phyloP scores from a whole-genome alignment of 2,113 vertebrate species.

The Cavia aperea region DNA sequence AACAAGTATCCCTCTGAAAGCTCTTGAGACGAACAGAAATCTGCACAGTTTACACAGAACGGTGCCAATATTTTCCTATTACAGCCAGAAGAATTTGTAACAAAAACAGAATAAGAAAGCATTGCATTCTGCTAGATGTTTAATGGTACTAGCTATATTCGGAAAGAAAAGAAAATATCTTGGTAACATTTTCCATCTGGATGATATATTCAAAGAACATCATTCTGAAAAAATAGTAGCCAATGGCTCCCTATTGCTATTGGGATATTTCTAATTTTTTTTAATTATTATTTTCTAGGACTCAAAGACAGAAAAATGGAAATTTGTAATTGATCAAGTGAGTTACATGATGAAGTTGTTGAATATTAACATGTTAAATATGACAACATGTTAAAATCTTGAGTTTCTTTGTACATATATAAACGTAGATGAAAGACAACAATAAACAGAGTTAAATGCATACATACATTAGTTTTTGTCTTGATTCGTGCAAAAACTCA shows the following conservation, averaged over 20 bases:
- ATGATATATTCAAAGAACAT: slow-evolving; percentile 22
- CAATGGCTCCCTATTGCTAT: neutral
- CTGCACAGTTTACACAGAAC: slow-evolving; percentile 48
- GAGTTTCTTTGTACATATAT: neutral
- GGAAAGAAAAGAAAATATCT: slow-evolving; percentile 50
- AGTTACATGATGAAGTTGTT: neutral
- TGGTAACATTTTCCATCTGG: slow-evolving; percentile 19
- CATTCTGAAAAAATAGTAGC: neutral
- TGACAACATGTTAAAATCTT: neutral
- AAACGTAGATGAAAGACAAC: neutral
- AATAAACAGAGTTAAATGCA: neutral
- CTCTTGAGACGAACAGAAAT: slow-evolving; percentile 33
- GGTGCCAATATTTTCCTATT: slow-evolving; percentile 55
- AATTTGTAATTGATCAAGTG: neutral
- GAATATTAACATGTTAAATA: neutral
- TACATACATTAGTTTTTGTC: neutral
- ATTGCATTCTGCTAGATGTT: slow-evolving; percentile 10
- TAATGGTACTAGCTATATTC: slow-evolving; percentile 28
- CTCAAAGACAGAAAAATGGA: slow-evolving; percentile 8
- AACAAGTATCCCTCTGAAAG: slow-evolving; percentile 9
- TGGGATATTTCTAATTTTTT: neutral
- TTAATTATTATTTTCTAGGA: neutral
- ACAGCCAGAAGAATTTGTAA: slow-evolving; percentile 59
- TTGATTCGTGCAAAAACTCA: neutral
- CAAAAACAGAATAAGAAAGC: slow-evolving; percentile 55